A percentile compares a stretch with the other conserved stretches of the same genome.
These are phyloP conservation scores for Cotesia chilonis DNA, from an alignment of 1,140 invertebrate species.

Conservation along the genomic window DNA sequence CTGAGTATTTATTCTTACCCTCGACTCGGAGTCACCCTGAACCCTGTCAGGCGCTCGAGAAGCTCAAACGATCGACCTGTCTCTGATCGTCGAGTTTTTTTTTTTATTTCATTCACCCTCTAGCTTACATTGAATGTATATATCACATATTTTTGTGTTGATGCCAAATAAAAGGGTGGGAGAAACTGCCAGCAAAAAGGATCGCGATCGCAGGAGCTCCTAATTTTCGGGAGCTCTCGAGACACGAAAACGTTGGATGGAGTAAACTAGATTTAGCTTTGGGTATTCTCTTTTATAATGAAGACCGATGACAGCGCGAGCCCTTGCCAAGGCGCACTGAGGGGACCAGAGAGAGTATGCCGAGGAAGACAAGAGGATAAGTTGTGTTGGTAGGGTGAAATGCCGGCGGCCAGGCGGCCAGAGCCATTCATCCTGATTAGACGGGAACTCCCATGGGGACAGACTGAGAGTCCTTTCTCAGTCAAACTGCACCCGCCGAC, in stretches of 20 bases:
- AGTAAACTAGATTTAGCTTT: conserved; percentile 51
- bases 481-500: neutral
- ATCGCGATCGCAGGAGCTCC: conserved; percentile 12
- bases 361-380: conserved; percentile 31
- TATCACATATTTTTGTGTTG: neutral
- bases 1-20: conserved; percentile 15
- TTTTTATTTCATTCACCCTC: neutral
- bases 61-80: conserved; percentile 6
- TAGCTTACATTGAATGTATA: neutral
- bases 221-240: conserved; percentile 35
- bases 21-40: neutral
- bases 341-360: neutral
- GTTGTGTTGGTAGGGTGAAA: conserved; percentile 50
- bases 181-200: neutral
- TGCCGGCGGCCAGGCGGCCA: conserved; percentile 44
- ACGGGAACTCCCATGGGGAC: conserved; percentile 53
- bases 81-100: conserved; percentile 2
- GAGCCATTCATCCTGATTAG: conserved; percentile 59
- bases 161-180: neutral
- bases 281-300: conserved; percentile 54
- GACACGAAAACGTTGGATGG: conserved; percentile 37
- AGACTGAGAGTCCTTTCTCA: neutral
- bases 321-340: neutral
- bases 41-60: conserved; percentile 9
- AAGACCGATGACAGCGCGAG: conserved; percentile 54